Conservation (phyloP, 2,113 vertebrate species). For the Stomatorhinus ivindoensis region DNA sequence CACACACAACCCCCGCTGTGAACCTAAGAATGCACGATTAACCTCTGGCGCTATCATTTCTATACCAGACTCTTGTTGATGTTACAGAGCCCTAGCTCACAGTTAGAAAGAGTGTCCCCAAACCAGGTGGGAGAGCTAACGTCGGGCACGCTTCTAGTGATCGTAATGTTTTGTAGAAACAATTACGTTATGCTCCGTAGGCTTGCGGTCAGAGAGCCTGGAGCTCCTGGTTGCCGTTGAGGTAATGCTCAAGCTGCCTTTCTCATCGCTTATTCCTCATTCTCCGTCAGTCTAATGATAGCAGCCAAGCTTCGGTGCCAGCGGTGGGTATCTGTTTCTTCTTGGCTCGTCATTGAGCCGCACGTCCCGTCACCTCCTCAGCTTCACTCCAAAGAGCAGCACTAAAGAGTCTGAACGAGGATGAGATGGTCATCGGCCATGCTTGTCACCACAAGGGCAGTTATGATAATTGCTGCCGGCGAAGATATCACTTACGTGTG, state of each 20-base stretch:
- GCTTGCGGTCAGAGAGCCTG: not conserved
- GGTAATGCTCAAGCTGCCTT: not conserved
- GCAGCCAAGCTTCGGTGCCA: not conserved
- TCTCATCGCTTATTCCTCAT: not conserved
- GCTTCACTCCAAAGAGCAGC: not conserved
- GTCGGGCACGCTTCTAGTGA: not conserved
- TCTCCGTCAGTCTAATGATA: not conserved
- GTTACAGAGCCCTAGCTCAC: not conserved
- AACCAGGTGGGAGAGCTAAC: not conserved
- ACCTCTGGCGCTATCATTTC: not conserved
- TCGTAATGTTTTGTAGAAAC: not conserved
- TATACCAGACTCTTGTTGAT: conserved; percentile 13
- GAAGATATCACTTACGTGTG: not conserved
- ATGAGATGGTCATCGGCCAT: not conserved
- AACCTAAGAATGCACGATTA: not conserved
- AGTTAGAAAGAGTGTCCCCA: not conserved
- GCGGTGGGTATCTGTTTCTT: not conserved
- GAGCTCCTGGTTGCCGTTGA: not conserved
- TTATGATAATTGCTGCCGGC: not conserved
- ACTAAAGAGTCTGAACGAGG: not conserved
- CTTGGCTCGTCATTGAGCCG: not conserved
- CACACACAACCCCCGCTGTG: not conserved
- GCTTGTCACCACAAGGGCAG: not conserved
- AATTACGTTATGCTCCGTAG: not conserved
- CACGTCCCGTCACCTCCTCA: not conserved